Evolutionary conservation across 2,888 invertebrate species (phyloP), one percentile per base, ranked within the genome.

Genomic region (Chrysopilus asiliformis): DNA sequence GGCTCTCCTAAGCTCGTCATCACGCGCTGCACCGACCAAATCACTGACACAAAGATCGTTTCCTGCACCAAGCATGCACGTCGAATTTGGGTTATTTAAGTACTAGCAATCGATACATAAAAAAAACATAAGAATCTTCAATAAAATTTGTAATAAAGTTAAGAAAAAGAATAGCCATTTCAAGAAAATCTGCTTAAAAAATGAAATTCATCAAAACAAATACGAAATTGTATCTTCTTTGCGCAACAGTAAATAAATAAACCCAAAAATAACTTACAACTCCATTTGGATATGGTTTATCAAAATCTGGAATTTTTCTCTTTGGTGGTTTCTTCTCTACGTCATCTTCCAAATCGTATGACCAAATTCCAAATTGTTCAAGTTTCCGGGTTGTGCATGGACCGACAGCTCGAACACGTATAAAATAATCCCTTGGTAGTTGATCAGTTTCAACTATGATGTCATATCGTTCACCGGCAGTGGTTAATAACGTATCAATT

Each of bases 401-500:
- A 5, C 55, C 56, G 17, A 52, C 12, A 1, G 47, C 48, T 25
- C 45, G 43, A 2, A 47, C 45, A 12, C 52, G 46, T 13, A 57
- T 46, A 49, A 51, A 54, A 39, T 47, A 58, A 36, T 52, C 51
- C 7, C 50, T 48, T n/a, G 39, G 53, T 51, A 27, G 53, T 47
- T 64, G 55, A 45, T 60, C 55, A 3, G 68, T 63, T 6, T 49
- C 43, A 3, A 70, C 29, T 2, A 68, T 55, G 31, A 70, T 59
- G 44, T 68, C 69, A 46, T 60, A 68, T 28, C 70, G 51, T 47
- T 70, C 70, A 1, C 71, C 71, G 7, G 66, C 47, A 32, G 64
- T 54, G 0, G 52, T 44, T 1, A 53, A 42, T 3, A 62, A 33
- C 4, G 56, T 49, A 32, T 57, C 52, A 20, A 55, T 51, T 3